Conservation (phyloP, 2,113 vertebrate species). For the Phrynosoma blainvillii region DNA sequence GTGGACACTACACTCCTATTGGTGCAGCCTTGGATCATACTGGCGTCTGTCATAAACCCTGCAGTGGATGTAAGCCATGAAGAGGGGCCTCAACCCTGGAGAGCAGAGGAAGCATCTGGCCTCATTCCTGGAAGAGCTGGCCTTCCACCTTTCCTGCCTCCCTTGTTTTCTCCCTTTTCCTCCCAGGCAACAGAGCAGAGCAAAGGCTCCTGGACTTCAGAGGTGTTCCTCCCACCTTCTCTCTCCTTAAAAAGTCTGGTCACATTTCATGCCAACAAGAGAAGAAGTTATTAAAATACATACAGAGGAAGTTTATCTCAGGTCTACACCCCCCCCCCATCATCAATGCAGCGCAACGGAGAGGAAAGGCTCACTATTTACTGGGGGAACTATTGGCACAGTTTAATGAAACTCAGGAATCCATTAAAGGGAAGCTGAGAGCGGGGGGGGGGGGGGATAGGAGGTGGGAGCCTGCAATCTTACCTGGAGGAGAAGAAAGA, state of each 20-base stretch:
- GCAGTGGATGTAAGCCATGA: not conserved
- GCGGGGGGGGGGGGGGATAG: fast-evolving
- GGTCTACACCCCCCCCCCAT: not conserved
- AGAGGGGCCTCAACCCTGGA: not conserved
- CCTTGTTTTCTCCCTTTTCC: not conserved
- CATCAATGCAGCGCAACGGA: fast-evolving
- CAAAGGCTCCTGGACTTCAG: not conserved
- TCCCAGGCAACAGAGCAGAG: not conserved
- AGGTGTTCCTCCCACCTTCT: no score
- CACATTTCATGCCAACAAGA: not conserved
- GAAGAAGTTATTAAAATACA: constrained; percentile 41
- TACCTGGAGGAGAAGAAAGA: not conserved
- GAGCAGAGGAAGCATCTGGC: no score
- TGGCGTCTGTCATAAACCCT: not conserved
- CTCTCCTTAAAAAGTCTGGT: not conserved
- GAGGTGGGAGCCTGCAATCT: not conserved
- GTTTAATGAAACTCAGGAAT: not conserved
- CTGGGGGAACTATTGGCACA: fast-evolving
- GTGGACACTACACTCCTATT: no score
- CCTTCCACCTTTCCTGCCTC: not conserved
- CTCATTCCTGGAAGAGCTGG: not conserved
- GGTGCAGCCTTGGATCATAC: no score
- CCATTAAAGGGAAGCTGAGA: not conserved
- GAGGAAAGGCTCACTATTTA: not conserved
- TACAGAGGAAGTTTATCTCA: constrained; percentile 31